Conservation (phyloP, 2,113 vertebrate genomes). For the Sturnira hondurensis region DNA sequence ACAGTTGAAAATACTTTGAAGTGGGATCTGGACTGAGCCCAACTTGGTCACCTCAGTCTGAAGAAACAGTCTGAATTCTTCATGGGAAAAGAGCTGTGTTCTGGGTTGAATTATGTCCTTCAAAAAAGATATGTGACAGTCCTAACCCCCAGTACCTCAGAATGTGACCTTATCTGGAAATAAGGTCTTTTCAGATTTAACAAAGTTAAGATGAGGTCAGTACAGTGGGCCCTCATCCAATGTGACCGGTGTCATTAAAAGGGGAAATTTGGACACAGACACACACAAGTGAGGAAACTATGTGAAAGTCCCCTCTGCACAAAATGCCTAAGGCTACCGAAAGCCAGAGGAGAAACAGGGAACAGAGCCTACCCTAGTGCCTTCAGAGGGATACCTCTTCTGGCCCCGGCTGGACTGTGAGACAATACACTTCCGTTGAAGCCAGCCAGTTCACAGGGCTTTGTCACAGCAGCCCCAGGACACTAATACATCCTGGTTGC, state of each 20-base stretch:
- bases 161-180: not conserved
- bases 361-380: not conserved
- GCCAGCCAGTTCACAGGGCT: not conserved
- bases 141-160: not conserved
- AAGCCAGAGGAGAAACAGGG: not conserved
- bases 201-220: not conserved
- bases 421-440: not conserved
- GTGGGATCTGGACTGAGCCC: not conserved
- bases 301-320: not conserved
- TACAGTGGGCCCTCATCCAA: not conserved
- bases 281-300: not conserved
- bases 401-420: not conserved
- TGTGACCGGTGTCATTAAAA: not conserved
- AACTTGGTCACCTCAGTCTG: not conserved
- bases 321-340: not conserved
- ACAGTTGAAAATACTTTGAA: not conserved
- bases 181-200: not conserved
- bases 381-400: not conserved
- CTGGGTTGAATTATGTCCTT: not conserved
- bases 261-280: not conserved
- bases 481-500: not conserved
- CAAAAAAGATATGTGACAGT: not conserved
- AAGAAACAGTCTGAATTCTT: not conserved
- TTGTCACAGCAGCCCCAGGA: not conserved
- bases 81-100: not conserved